Base-by-base conservation (phyloP, 2,888 invertebrate genomes). In the Lymantria monacha region DNA sequence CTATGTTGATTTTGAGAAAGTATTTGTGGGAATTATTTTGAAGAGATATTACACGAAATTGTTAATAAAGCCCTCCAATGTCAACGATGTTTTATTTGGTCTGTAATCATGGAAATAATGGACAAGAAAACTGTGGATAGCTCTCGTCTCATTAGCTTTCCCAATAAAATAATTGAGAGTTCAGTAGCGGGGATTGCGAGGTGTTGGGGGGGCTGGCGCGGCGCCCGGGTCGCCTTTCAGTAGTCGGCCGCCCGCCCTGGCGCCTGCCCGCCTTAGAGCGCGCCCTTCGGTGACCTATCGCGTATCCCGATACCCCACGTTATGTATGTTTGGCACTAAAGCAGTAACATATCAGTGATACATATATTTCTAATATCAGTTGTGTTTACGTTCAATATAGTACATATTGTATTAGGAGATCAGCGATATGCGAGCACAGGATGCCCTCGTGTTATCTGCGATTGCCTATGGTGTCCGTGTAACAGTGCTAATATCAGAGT, bases 81-180 rank as follows among this genome's bases (percentile, higher is more conserved):
- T 7, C 12, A n/a, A n/a, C n/a, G 38, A 38, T 61, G 59, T 58
- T 69, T 70, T 74, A 67, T 68, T 69, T 59, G 30, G 49, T 53
- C 58, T 49, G 69, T 74, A 72, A 66, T 69, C 73, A 76, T 74
- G 72, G 76, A 66, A 72, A 72, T 76, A 76, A 72, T 72, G 73
- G 78, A 75, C 76, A 74, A 65, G 71, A 76, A 60, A 72, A 72
- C 71, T 69, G 67, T 74, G 73, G 80, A 82, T 81, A 74, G 77
- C 78, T 83, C 76, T 79, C 87, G 86, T 83, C 88, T 89, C 89
- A 90, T 90, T 89, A 90, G 86, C 84, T 88, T 85, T 81, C 76
- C 85, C 87, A 86, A 90, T 90, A 89, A 90, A 89, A 89, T 90
- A 89, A 90, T 89, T 87, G 89, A 81, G 89, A 87, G 86, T 85